Conservation (phyloP, 2,888 invertebrate genomes). For the Dendrolimus houi region DNA sequence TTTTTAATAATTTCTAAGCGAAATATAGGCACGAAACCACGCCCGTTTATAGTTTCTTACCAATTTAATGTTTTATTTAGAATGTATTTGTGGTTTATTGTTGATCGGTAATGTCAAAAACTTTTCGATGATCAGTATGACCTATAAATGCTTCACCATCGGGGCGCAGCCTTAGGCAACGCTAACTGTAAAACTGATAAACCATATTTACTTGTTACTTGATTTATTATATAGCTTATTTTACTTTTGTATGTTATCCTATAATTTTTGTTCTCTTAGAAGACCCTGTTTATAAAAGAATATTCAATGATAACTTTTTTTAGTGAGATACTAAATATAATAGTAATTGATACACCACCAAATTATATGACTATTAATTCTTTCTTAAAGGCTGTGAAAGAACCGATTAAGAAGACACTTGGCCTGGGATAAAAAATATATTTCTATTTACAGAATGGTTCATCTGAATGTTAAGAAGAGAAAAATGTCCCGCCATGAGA, state of each 20-base stretch:
- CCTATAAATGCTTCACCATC: conserved; percentile 35
- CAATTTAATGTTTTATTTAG: conserved; percentile 8
- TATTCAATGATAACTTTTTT: no score
- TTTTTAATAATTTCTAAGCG: background rate
- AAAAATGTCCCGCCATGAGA: conserved; percentile 79
- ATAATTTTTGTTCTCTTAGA: no score
- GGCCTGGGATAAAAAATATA: background rate
- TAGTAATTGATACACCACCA: background rate
- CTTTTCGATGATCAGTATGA: conserved; percentile 19
- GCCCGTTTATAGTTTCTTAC: conserved; percentile 17
- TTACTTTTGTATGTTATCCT: background rate
- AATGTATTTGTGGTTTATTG: background rate
- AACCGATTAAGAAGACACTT: no score
- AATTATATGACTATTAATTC: no score
- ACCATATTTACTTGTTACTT: conserved; percentile 4
- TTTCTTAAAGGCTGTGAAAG: no score
- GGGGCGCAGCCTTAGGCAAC: conserved; percentile 18
- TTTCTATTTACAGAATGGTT: conserved; percentile 58
- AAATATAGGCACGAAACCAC: background rate
- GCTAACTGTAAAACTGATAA: conserved; percentile 21
- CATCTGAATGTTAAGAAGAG: conserved; percentile 58
- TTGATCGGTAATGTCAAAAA: conserved; percentile 2
- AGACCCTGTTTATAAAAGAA: no score
- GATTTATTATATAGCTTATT: conserved; percentile 1
- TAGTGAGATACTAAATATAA: no score